Conservation (phyloP, 2,888 invertebrate species). For the Parthenolecanium corni region DNA sequence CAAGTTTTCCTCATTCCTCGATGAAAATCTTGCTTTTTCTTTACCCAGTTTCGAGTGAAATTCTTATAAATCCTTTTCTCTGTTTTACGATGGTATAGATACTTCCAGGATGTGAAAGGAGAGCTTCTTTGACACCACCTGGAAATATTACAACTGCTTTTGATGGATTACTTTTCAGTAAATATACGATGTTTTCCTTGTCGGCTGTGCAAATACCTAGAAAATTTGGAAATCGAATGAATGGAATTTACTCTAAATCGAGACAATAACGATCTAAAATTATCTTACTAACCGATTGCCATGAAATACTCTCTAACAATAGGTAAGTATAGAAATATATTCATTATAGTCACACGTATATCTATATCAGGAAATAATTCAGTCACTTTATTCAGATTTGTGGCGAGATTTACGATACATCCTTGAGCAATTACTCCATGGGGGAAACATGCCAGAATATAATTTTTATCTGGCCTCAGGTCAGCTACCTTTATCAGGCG, state of each 20-base stretch:
- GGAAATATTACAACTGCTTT: constrained; percentile 62
- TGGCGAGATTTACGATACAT: constrained; percentile 64
- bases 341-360: constrained; percentile 39
- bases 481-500: constrained; percentile 70
- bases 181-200: constrained; percentile 51
- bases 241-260: no score
- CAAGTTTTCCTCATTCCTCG: no score
- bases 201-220: constrained; percentile 39
- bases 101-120: constrained; percentile 65
- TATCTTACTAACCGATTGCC: no score
- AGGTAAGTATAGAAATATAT: neutral
- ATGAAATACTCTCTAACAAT: no score
- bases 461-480: constrained; percentile 65
- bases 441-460: constrained; percentile 77
- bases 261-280: no score
- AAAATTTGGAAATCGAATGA: no score
- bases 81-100: constrained; percentile 61
- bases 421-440: constrained; percentile 81
- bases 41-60: constrained; percentile 64
- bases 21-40: no score
- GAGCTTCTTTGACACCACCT: constrained; percentile 80
- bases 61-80: constrained; percentile 63
- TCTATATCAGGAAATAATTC: no score
- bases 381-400: constrained; percentile 45
- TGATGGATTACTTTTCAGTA: constrained; percentile 46